These are phyloP conservation scores for Linnaemya tessellans DNA, from an alignment of 2,888 invertebrate genomes.

Conservation along the genomic window DNA sequence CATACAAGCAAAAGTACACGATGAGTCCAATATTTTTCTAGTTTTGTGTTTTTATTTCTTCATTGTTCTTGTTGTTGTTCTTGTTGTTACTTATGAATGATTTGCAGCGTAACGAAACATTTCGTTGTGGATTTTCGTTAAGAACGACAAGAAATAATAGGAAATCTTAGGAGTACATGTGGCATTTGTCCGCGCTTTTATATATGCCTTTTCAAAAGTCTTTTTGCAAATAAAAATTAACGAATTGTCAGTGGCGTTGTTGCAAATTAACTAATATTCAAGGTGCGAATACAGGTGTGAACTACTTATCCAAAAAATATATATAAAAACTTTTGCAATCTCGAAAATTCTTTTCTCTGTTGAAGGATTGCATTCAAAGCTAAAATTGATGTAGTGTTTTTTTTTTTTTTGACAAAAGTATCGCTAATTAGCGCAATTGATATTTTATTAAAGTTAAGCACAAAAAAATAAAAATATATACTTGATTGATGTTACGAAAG, in stretches of 20 bases:
- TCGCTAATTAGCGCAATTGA: too few species aligned
- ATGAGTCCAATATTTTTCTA: conserved; percentile 38
- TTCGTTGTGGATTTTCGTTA: conserved; percentile 60
- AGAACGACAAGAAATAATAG: neutral
- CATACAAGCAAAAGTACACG: conserved; percentile 30
- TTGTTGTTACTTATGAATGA: conserved; percentile 61
- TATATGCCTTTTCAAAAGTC: conserved; percentile 48
- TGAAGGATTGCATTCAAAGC: too few species aligned
- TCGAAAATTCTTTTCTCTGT: too few species aligned
- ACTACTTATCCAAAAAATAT: too few species aligned
- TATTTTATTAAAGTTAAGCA: too few species aligned
- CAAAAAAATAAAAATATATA: too few species aligned
- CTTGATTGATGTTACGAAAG: too few species aligned
- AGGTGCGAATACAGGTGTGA: too few species aligned
- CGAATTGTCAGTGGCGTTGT: neutral
- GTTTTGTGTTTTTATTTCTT: neutral
- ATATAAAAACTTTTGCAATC: too few species aligned
- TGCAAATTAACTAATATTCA: conserved; percentile 10
- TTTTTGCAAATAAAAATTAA: neutral
- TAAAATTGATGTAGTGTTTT: too few species aligned
- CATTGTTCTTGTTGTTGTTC: conserved; percentile 24
- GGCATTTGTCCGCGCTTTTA: conserved; percentile 56
- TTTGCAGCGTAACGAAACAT: conserved; percentile 70
- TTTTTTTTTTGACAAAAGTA: too few species aligned
- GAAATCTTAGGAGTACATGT: neutral